These are phyloP conservation scores for Myopa tessellatipennis DNA, from an alignment of 2,888 invertebrate genomes.

Conservation along the genomic window DNA sequence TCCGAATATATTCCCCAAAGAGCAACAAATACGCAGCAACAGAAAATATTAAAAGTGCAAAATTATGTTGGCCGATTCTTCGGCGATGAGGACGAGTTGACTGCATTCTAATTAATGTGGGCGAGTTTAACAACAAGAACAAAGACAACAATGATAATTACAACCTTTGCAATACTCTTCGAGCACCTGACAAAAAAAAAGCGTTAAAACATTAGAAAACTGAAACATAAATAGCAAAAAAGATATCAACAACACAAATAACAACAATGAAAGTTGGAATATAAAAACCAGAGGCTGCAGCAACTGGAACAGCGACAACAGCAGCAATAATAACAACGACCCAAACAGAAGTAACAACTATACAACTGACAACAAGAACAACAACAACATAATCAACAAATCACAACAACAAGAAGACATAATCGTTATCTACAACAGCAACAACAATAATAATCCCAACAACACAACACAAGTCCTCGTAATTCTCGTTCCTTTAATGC, in stretches of 20 bases:
- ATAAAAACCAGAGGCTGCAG: background rate
- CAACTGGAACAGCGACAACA: slow-evolving; percentile 1
- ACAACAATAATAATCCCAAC: too few species aligned
- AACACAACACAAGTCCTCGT: slow-evolving; percentile 14
- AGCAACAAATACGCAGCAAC: background rate
- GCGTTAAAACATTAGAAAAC: slow-evolving; percentile 14
- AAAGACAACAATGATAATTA: background rate
- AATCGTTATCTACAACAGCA: background rate
- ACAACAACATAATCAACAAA: background rate
- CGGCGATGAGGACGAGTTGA: too few species aligned
- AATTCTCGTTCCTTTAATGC: slow-evolving; percentile 26
- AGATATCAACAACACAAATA: slow-evolving; percentile 33
- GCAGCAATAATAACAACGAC: background rate
- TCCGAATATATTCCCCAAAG: background rate
- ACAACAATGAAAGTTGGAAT: background rate
- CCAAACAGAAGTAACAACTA: background rate
- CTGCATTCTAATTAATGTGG: background rate
- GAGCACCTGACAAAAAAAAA: too few species aligned
- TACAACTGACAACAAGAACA: background rate
- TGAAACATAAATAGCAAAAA: slow-evolving; percentile 24
- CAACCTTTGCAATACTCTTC: too few species aligned
- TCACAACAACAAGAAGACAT: background rate
- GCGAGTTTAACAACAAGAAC: slow-evolving; percentile 10
- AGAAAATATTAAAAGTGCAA: slow-evolving; percentile 9
- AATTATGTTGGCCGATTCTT: background rate